These are phyloP conservation scores for Diploscapter pachys DNA, from an alignment of 1,140 invertebrate species.

Conservation along the genomic window DNA sequence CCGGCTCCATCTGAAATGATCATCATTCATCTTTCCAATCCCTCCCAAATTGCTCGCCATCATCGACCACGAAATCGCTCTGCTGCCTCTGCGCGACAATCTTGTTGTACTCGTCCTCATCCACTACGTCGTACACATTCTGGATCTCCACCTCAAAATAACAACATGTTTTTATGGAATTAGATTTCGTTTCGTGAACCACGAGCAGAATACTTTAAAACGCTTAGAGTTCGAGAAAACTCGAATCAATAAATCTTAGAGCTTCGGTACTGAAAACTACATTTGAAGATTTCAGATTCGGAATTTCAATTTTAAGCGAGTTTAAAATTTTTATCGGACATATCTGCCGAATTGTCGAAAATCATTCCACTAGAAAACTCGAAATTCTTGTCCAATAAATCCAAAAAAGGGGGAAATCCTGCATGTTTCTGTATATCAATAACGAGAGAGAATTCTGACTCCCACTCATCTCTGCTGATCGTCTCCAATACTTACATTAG, in stretches of 20 bases:
- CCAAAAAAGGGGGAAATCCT: too few species aligned
- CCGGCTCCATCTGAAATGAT: conserved; percentile 27
- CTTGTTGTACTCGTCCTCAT: conserved; percentile 36
- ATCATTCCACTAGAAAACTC: conserved; percentile 1
- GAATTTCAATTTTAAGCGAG: too few species aligned
- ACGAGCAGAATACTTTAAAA: too few species aligned
- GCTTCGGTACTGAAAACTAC: too few species aligned
- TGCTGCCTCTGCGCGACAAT: conserved; percentile 33
- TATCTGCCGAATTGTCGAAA: not conserved
- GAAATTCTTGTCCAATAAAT: not conserved
- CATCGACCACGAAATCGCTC: conserved; percentile 36
- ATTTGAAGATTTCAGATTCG: too few species aligned
- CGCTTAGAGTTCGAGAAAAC: too few species aligned
- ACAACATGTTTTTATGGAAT: not conserved
- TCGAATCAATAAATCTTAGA: too few species aligned
- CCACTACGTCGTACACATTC: conserved; percentile 34
- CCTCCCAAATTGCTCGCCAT: conserved; percentile 5
- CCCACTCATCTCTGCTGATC: too few species aligned
- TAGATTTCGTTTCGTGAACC: too few species aligned
- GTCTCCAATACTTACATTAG: conserved; percentile 3
- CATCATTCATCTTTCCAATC: not conserved
- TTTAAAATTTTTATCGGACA: too few species aligned
- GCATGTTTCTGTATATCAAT: too few species aligned
- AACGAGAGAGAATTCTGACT: too few species aligned
- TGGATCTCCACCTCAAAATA: conserved; percentile 16